Evolutionary conservation across 2,113 vertebrate genomes (phyloP).

Genomic region (Aix galericulata): DNA sequence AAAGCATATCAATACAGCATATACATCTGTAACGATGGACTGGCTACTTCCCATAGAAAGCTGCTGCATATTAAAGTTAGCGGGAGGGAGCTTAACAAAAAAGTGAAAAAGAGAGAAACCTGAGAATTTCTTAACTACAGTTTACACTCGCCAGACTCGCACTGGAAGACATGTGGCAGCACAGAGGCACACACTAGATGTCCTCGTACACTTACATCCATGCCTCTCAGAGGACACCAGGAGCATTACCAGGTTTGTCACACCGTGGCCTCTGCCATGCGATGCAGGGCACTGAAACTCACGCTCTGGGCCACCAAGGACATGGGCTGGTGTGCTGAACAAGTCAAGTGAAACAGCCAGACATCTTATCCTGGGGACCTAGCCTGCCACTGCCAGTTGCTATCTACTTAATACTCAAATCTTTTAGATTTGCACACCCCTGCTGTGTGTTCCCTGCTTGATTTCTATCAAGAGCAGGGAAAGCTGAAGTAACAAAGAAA

Average conservation of each 20-base stretch:
- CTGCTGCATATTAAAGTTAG: not conserved
- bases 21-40: not conserved
- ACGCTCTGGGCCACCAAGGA: not conserved
- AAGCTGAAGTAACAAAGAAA: not conserved
- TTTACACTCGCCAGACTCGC: not conserved
- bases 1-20: not conserved
- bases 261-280: not conserved
- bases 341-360: not conserved
- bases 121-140: not conserved
- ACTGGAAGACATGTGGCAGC: not conserved
- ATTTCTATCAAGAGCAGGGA: not conserved
- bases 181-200: not conserved
- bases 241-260: not conserved
- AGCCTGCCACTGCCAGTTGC: not conserved
- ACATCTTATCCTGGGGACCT: not conserved
- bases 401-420: not conserved
- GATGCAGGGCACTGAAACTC: not conserved
- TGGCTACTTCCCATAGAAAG: not conserved
- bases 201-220: not conserved
- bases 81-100: not conserved
- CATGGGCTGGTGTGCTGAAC: not conserved
- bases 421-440: not conserved
- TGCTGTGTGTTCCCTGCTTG: not conserved
- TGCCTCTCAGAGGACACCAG: not conserved
- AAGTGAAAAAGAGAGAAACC: not conserved